Evolutionary conservation across 2,888 invertebrate species (phyloP).

Genomic region (Listrodromus nycthemerus): DNA sequence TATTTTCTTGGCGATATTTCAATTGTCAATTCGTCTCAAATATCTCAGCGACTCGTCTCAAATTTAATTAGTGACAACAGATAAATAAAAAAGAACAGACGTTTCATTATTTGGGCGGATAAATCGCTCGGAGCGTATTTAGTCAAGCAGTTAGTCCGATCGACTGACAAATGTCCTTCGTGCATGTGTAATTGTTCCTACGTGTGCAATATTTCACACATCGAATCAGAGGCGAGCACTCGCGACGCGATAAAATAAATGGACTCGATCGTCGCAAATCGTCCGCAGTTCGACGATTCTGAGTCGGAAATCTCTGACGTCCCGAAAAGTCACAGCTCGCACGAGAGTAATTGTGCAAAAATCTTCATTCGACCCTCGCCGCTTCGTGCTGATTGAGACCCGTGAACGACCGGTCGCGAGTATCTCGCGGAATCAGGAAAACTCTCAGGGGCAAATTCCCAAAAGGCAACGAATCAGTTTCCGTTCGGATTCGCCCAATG

Average conservation of each 20-base stretch:
- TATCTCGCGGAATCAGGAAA: constrained; percentile 74
- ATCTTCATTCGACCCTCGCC: constrained; percentile 65
- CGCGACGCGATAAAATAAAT: background rate
- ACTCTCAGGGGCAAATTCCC: constrained; percentile 73
- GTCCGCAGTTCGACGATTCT: background rate
- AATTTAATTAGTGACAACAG: background rate
- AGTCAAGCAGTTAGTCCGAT: background rate
- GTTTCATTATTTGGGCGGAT: background rate
- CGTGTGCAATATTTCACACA: background rate
- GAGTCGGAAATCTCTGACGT: background rate
- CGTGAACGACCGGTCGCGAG: constrained; percentile 53
- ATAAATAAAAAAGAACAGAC: background rate
- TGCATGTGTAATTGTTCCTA: background rate
- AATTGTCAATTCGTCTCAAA: background rate
- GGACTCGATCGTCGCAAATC: background rate
- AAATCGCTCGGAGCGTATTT: background rate
- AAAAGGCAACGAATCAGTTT: constrained; percentile 80
- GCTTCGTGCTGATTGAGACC: constrained; percentile 65
- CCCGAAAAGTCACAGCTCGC: constrained; percentile 42
- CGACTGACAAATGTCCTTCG: background rate
- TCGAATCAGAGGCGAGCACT: background rate
- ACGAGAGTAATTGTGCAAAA: constrained; percentile 55
- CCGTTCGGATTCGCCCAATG: constrained; percentile 79
- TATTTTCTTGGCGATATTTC: background rate
- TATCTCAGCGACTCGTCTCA: background rate